Percentiles rank a stretch among this genome's conserved stretches.
Evolutionary conservation across 2,888 invertebrate species (phyloP).

Genomic region (Drosophila aldrichi): DNA sequence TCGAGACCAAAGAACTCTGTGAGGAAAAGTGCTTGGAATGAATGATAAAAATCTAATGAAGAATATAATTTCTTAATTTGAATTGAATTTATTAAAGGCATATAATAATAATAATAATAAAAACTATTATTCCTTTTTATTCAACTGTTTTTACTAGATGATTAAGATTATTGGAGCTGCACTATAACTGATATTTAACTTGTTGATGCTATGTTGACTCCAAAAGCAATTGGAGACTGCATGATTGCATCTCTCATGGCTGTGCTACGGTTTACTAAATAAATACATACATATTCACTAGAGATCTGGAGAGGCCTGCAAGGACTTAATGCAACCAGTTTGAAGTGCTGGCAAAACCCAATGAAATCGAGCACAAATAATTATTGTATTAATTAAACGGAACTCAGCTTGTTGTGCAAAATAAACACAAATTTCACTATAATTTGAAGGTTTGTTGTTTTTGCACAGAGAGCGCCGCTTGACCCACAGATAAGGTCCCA

Average conservation of each 20-base stretch:
- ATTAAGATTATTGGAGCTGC: no score
- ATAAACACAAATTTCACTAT: conserved; percentile 50
- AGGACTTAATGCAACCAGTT: conserved; percentile 49
- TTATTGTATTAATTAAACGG: conserved; percentile 15
- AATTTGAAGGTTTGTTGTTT: conserved; percentile 63
- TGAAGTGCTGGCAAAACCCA: conserved; percentile 33
- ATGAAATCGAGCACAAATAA: conserved; percentile 1
- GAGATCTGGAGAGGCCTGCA: conserved; percentile 53
- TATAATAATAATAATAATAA: no score
- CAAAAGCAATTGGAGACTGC: background rate
- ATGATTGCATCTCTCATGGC: background rate
- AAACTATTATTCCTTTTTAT: no score
- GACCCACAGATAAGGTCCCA: conserved; percentile 69
- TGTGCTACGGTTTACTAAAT: background rate
- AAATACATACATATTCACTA: background rate
- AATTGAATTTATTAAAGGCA: background rate
- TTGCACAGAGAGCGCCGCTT: conserved; percentile 23
- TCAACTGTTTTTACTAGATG: no score
- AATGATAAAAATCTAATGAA: background rate
- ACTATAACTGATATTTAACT: no score
- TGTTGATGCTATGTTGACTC: background rate
- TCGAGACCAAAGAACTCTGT: conserved; percentile 48
- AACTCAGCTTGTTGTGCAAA: conserved; percentile 38
- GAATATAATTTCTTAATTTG: no score
- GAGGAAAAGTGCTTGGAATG: conserved; percentile 56